Evolutionary conservation across 2,888 invertebrate species (phyloP).

Genomic region (Erebia ligea): DNA sequence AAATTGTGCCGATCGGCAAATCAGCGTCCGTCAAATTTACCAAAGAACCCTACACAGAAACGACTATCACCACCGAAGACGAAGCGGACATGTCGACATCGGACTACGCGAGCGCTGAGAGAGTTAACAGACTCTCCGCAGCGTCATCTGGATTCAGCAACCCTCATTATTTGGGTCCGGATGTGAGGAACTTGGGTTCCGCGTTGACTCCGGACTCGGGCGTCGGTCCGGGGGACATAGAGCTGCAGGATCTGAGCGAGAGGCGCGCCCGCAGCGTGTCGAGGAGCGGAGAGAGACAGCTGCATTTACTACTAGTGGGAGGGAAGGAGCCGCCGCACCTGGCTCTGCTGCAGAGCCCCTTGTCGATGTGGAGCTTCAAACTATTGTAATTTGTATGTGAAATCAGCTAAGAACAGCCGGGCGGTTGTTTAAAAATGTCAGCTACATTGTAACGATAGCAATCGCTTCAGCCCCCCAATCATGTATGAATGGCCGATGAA

Average conservation of each 20-base stretch:
- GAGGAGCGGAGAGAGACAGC: conserved; percentile 49
- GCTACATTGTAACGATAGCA: too few relatives aligned
- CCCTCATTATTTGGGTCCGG: conserved; percentile 89
- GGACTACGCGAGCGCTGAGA: conserved; percentile 90
- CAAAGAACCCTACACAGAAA: conserved; percentile 68
- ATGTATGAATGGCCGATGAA: too few relatives aligned
- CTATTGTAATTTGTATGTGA: conserved; percentile 58
- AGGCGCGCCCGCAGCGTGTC: conserved; percentile 52
- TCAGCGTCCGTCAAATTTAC: conserved; percentile 85
- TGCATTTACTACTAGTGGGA: conserved; percentile 84
- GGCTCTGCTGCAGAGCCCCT: conserved; percentile 89
- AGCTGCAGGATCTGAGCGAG: conserved; percentile 63
- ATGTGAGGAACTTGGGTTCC: conserved; percentile 87
- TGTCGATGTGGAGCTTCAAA: conserved; percentile 91
- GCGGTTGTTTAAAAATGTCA: too few relatives aligned
- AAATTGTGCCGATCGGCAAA: conserved; percentile 78
- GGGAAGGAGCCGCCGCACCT: conserved; percentile 91
- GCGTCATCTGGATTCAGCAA: conserved; percentile 86
- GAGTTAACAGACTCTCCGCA: conserved; percentile 82
- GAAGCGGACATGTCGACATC: conserved; percentile 86
- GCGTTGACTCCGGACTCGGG: conserved; percentile 86
- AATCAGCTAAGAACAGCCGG: too few relatives aligned
- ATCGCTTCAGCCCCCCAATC: too few relatives aligned
- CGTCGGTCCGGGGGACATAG: conserved; percentile 74
- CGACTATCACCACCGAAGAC: conserved; percentile 68